Conservation (phyloP, 1,140 invertebrate genomes). For the Holcopasites calliopsidis region DNA sequence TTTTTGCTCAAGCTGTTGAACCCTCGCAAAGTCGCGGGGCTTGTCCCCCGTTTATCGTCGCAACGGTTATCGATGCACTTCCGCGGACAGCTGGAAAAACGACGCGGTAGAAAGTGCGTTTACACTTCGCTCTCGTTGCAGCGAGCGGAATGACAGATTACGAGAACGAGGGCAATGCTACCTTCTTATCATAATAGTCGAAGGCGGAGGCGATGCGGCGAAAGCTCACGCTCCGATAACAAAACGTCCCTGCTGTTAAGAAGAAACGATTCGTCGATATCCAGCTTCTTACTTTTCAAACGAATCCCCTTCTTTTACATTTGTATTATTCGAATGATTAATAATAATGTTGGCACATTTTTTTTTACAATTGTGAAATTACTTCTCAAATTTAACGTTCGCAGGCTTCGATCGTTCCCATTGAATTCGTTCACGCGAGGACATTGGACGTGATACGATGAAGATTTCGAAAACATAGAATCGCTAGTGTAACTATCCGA, state of each 20-base stretch:
- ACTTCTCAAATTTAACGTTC: no score
- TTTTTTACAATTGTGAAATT: no score
- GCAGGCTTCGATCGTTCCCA: no score
- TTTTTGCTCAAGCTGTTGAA: no score
- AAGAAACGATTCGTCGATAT: neutral
- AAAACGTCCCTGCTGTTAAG: neutral
- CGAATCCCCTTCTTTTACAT: no score
- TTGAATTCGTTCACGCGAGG: neutral
- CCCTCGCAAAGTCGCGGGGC: neutral
- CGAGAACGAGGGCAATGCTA: conserved; percentile 45
- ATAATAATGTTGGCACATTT: no score
- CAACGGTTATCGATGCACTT: conserved; percentile 51
- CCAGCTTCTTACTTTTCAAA: neutral
- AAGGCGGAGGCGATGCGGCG: neutral
- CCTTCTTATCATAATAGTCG: conserved; percentile 49
- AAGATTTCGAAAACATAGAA: neutral
- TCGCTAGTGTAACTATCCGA: conserved; percentile 5
- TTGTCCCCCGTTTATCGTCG: conserved; percentile 43
- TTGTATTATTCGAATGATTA: no score
- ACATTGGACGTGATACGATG: neutral
- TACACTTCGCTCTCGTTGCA: conserved; percentile 52
- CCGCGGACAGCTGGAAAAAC: conserved; percentile 44
- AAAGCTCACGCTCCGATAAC: conserved; percentile 35
- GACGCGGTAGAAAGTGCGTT: conserved; percentile 52
- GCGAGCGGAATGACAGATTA: conserved; percentile 53